These are phyloP conservation scores for Anoplius nigerrimus DNA, from an alignment of 2,888 invertebrate genomes.

Conservation along the genomic window DNA sequence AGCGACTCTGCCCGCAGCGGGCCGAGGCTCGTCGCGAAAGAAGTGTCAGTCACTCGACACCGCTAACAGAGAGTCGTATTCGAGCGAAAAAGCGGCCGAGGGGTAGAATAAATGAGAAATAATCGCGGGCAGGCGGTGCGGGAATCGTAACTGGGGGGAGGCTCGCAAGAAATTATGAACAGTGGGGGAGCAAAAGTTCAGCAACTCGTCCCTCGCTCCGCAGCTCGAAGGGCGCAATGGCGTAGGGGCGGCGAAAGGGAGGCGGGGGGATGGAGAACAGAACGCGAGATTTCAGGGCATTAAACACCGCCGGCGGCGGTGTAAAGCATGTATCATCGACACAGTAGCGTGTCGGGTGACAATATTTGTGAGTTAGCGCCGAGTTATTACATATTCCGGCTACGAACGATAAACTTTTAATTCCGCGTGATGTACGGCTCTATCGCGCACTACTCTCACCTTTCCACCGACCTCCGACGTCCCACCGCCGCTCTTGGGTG, in stretches of 20 bases:
- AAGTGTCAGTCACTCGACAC: no score
- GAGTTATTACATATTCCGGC: constrained; percentile 37
- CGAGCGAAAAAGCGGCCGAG: no score
- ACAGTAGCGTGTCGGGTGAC: constrained; percentile 2
- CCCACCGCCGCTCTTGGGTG: background rate
- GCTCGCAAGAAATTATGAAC: no score
- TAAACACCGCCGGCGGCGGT: background rate
- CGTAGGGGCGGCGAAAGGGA: background rate
- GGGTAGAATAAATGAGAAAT: no score
- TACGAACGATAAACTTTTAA: constrained; percentile 50
- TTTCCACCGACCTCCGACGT: background rate
- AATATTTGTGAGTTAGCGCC: constrained; percentile 15
- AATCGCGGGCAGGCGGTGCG: no score
- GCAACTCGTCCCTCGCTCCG: no score
- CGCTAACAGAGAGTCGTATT: no score
- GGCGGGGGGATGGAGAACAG: background rate
- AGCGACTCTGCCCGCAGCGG: no score
- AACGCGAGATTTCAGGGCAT: constrained; percentile 5
- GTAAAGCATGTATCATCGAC: constrained; percentile 4
- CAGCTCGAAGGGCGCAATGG: no score
- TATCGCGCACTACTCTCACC: constrained; percentile 38
- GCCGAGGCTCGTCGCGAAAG: no score
- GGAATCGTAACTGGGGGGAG: no score
- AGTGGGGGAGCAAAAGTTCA: no score
- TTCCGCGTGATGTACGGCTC: constrained; percentile 42